These are phyloP conservation scores for Polymixis flavicincta DNA, from an alignment of 2,888 invertebrate species.

Conservation along the genomic window DNA sequence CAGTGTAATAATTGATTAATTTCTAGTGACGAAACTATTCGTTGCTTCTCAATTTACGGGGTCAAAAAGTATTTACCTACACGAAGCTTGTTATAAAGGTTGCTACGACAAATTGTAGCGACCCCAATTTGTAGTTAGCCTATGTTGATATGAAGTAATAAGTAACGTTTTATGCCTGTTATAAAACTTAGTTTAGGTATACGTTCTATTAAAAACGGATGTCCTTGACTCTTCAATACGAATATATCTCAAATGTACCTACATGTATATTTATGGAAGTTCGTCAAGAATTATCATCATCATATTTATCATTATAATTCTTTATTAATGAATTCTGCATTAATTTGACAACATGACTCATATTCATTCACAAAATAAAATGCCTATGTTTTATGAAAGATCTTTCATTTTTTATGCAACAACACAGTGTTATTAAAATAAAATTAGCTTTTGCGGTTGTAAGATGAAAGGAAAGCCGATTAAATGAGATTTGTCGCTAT, in stretches of 20 bases:
- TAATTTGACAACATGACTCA: constrained; percentile 41
- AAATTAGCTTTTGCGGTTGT: constrained; percentile 53
- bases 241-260: background rate
- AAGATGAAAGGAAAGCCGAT: constrained; percentile 49
- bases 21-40: background rate
- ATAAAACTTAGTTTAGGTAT: background rate
- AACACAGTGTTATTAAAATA: constrained; percentile 27
- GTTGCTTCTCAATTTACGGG: background rate
- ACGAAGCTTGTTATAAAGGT: background rate
- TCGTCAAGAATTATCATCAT: constrained; percentile 27
- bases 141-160: constrained; percentile 2
- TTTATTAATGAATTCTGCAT: constrained; percentile 30
- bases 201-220: background rate
- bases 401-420: constrained; percentile 3
- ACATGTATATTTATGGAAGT: background rate
- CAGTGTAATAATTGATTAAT: constrained; percentile 26
- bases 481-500: constrained; percentile 49
- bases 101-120: background rate
- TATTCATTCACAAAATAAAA: constrained; percentile 43
- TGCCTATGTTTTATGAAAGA: constrained; percentile 18
- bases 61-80: background rate
- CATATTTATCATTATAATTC: constrained; percentile 48
- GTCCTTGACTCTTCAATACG: constrained; percentile 22
- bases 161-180: background rate
- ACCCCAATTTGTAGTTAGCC: background rate